Percentiles rank a stretch among this genome's conserved stretches.
phyloP scores from a whole-genome alignment of 1,140 invertebrate species.

The Elymnias hypermnestra region DNA sequence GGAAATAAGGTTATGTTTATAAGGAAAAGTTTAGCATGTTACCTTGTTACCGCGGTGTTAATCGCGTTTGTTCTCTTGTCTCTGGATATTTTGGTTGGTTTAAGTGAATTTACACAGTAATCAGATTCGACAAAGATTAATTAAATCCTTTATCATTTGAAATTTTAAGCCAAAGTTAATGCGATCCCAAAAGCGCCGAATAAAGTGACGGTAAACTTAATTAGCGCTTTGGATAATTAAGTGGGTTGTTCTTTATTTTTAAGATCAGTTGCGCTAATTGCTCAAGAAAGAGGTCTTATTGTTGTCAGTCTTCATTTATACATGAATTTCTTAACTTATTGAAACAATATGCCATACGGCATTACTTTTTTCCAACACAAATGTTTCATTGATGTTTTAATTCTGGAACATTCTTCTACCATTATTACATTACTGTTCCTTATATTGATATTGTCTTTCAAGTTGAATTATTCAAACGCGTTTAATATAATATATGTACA shows the following conservation, averaged over 20 bases:
- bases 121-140: not conserved
- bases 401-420: too few species aligned
- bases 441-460: too few species aligned
- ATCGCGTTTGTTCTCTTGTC: not conserved
- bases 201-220: not conserved
- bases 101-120: not conserved
- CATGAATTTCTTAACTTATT: too few species aligned
- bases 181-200: not conserved
- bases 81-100: not conserved
- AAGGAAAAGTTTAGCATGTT: constrained; percentile 1
- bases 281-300: too few species aligned
- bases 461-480: too few species aligned
- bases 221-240: not conserved
- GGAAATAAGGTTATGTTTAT: not conserved
- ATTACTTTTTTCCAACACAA: too few species aligned
- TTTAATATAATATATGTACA: too few species aligned
- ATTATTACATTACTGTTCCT: too few species aligned
- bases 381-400: too few species aligned
- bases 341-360: too few species aligned
- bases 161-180: constrained; percentile 6
- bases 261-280: too few species aligned
- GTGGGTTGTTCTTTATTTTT: not conserved
- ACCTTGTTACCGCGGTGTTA: not conserved
- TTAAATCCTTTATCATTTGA: not conserved
- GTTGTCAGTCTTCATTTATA: too few species aligned